Base-by-base conservation (phyloP, 1,140 invertebrate species). In the Hesperophylax magnus region DNA sequence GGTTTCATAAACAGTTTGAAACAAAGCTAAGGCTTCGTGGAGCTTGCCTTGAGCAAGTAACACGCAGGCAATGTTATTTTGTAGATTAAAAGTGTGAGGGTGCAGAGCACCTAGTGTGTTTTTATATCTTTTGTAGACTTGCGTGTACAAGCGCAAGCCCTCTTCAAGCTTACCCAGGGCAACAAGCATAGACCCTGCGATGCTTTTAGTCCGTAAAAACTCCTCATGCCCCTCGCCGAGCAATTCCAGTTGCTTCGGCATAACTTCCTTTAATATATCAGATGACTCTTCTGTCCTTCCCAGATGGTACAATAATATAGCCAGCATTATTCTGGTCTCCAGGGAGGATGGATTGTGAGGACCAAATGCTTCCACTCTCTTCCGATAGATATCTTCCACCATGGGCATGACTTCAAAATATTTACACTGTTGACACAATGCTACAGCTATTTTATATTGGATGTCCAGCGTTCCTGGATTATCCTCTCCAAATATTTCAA, bases 401-500 rank as follows among this genome's bases (percentile, higher is more conserved):
- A 61, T 14, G 9, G 58, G 24, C 65, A 54, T 53, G 2, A 39
- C 69, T 53, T 72, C 69, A 18, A 52, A 20, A 72, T 72, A 72
- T 24, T 72, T 72, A 15, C 39, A 72, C 53, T 72, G 69, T 53
- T 20, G 11, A 18, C 22, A 53, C 52, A 72, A 72, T 53, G 53
- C 22, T 53, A 1, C 1, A 11, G 47, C 39, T 52, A 72, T 72
- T 9, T 24, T 53, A 14, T 72, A 9, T 20, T 1, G 17, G 9
- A 72, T 53, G 9, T 72, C 69, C 18, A 53, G 15, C 17, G 39
- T 53, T n/a, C 39, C 39, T 3, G 69, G 69, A 15, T 53, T 71
- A 71, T 72, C 69, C 3, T 54, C 39, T 53, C 69, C 69, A 9
- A 72, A 72, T 54, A 72, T 53, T 72, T 53, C 69, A 3, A 22